These are phyloP conservation scores for Agrotis puta DNA, from an alignment of 2,888 invertebrate genomes.

Conservation along the genomic window DNA sequence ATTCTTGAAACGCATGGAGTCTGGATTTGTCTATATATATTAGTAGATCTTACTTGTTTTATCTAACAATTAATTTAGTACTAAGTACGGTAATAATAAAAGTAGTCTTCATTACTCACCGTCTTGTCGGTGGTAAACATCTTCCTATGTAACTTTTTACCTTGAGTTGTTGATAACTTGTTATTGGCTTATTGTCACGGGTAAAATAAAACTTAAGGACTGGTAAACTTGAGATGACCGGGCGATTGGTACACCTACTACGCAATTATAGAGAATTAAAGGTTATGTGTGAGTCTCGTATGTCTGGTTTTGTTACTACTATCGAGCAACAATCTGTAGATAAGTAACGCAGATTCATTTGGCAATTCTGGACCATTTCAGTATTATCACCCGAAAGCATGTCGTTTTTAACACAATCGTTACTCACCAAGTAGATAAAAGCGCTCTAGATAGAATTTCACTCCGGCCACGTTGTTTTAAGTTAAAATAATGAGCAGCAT, in stretches of 20 bases:
- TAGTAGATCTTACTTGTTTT: neutral
- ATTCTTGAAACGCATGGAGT: no score
- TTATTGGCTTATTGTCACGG: neutral
- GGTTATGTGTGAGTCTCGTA: neutral
- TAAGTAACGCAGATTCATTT: neutral
- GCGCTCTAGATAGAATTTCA: neutral
- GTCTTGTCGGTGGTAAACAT: neutral
- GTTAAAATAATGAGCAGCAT: no score
- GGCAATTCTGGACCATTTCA: neutral
- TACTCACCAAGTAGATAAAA: no score
- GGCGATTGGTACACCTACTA: no score
- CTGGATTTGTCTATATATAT: no score
- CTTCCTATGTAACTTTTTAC: neutral
- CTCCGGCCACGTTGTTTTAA: no score
- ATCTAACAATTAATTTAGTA: neutral
- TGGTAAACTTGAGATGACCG: neutral
- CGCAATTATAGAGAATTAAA: neutral
- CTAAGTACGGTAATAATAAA: neutral
- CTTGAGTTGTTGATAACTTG: neutral
- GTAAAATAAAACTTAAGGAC: neutral
- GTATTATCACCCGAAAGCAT: neutral
- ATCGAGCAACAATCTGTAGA: neutral
- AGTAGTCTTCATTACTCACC: neutral
- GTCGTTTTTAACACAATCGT: no score
- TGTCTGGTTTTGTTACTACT: neutral